A percentile compares a stretch with the other conserved stretches of the same genome.
Evolutionary conservation across 1,140 invertebrate species (phyloP).

Genomic region (Drosophila mayri): DNA sequence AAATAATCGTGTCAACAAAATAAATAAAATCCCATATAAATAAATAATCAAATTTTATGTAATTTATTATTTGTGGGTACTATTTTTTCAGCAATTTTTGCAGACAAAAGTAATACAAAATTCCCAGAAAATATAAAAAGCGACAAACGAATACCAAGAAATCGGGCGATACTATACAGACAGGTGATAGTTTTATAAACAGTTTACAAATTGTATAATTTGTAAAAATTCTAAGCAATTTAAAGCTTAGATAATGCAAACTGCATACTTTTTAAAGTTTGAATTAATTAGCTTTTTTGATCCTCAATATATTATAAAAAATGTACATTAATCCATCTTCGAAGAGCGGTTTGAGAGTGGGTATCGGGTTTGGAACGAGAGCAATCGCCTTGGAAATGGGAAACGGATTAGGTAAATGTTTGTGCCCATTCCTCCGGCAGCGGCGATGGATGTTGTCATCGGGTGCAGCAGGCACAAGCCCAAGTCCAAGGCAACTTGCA

Average conservation of each 20-base stretch:
- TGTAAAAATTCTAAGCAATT: no score
- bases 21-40: no score
- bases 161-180: neutral
- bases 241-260: no score
- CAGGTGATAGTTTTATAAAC: no score
- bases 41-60: no score
- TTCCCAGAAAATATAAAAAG: neutral
- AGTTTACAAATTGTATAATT: no score
- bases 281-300: no score
- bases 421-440: constrained; percentile 60
- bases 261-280: no score
- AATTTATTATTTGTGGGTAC: no score
- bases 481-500: constrained; percentile 7
- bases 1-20: no score
- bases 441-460: constrained; percentile 47
- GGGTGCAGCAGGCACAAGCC: constrained; percentile 15
- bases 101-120: no score
- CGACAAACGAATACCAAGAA: neutral
- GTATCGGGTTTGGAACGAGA: constrained; percentile 34
- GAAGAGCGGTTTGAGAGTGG: neutral
- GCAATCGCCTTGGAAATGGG: constrained; percentile 70
- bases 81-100: no score
- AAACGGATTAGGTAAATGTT: constrained; percentile 81
- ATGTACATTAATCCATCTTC: neutral
- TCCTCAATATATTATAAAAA: neutral